A percentile compares a stretch with the other conserved stretches of the same genome.
Conservation (phyloP, 2,113 vertebrate genomes). For the Psettodes erumei region DNA sequence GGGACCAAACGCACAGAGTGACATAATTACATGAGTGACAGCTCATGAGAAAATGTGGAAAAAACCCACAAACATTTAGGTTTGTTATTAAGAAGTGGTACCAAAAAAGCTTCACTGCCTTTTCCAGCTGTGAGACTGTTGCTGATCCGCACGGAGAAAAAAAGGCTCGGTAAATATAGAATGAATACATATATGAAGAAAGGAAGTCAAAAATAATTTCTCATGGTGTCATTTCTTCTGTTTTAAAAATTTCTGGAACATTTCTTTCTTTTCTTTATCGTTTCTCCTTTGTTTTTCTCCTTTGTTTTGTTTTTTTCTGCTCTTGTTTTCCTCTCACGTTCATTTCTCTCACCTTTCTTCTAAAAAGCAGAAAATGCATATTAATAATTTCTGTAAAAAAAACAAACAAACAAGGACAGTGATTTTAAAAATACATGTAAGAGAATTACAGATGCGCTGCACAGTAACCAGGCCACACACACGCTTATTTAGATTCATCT, state of each 20-base stretch:
- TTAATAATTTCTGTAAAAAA: constrained; percentile 1
- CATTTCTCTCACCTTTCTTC: not conserved
- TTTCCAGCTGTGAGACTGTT: constrained; percentile 1
- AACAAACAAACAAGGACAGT: not conserved
- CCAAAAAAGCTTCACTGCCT: constrained; percentile 28
- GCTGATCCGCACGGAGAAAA: not conserved
- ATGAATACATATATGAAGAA: not conserved
- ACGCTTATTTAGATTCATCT: not conserved
- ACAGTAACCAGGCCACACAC: constrained; percentile 17
- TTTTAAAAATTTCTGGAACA: not conserved
- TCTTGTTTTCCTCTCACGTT: not conserved
- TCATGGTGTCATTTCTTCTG: not conserved
- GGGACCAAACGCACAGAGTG: not conserved
- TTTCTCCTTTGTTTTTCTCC: not conserved
- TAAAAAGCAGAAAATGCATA: not conserved
- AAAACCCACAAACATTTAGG: not conserved
- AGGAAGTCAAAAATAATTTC: not conserved
- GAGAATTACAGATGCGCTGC: too few relatives aligned
- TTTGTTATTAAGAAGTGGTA: not conserved
- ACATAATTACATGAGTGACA: not conserved
- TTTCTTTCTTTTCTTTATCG: not conserved
- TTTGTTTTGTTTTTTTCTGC: not conserved
- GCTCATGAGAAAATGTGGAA: not conserved
- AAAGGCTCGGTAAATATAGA: not conserved
- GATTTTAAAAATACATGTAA: too few relatives aligned